A percentile compares a stretch with the other conserved stretches of the same genome.
These are phyloP conservation scores for Cheilosia vulpina DNA, from an alignment of 2,888 invertebrate species.

Conservation along the genomic window DNA sequence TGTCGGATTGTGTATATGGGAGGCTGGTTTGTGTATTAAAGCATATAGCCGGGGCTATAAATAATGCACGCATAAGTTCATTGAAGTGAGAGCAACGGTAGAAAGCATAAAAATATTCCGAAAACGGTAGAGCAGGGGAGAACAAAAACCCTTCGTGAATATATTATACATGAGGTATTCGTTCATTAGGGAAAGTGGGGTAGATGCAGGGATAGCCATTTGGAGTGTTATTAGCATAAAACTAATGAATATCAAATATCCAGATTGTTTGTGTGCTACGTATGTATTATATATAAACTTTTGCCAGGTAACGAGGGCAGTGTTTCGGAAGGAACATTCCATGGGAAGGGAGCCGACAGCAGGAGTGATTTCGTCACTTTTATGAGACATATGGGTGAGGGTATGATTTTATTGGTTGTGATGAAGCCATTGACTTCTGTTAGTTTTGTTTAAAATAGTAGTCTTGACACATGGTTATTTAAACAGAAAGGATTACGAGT, in stretches of 20 bases:
- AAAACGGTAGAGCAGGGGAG: background rate
- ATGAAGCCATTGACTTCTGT: too few species aligned
- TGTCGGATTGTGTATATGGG: background rate
- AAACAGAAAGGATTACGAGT: too few species aligned
- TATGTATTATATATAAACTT: too few species aligned
- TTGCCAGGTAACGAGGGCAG: too few species aligned
- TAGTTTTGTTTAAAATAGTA: too few species aligned
- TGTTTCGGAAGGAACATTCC: too few species aligned
- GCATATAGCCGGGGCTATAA: conserved; percentile 44
- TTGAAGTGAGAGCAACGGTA: conserved; percentile 64
- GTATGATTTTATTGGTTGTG: too few species aligned
- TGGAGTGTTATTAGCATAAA: conserved; percentile 69
- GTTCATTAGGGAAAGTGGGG: conserved; percentile 44
- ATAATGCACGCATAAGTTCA: conserved; percentile 68
- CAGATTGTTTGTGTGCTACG: conserved; percentile 22
- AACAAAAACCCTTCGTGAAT: conserved; percentile 64
- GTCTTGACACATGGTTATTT: too few species aligned
- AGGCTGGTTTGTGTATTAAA: conserved; percentile 27
- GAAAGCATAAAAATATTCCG: conserved; percentile 42
- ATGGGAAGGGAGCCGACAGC: too few species aligned
- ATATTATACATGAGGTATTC: conserved; percentile 54
- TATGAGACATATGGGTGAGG: too few species aligned
- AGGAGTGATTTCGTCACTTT: too few species aligned
- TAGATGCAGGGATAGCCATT: conserved; percentile 17
- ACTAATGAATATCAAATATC: conserved; percentile 72